Conservation (phyloP, 2,888 invertebrate genomes). For the Adelphocoris suturalis region DNA sequence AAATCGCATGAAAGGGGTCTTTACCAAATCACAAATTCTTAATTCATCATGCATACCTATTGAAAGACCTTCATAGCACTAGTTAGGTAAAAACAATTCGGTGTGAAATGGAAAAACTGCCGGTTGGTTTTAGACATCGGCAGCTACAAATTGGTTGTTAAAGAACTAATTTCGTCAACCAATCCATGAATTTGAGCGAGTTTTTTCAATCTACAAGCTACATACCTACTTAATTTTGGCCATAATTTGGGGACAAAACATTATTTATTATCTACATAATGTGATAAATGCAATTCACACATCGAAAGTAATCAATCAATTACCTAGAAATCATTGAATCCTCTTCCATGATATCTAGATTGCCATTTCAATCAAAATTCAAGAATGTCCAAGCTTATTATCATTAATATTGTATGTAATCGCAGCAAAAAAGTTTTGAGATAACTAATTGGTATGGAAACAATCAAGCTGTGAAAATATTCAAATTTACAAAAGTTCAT, state of each 20-base stretch:
- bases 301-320: too few species aligned
- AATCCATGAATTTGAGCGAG: constrained; percentile 10
- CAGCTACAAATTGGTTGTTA: background rate
- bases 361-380: too few species aligned
- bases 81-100: constrained; percentile 16
- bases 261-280: too few species aligned
- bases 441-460: too few species aligned
- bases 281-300: too few species aligned
- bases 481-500: too few species aligned
- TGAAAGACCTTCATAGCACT: constrained; percentile 30
- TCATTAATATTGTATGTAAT: too few species aligned
- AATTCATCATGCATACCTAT: background rate
- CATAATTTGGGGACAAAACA: background rate
- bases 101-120: background rate
- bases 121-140: background rate
- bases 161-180: background rate
- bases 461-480: too few species aligned
- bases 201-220: background rate
- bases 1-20: background rate
- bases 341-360: too few species aligned
- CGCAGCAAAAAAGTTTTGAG: too few species aligned
- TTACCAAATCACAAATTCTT: background rate
- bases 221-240: background rate
- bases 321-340: too few species aligned
- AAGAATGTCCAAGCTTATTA: too few species aligned